Evolutionary conservation across 2,888 invertebrate species (phyloP), one percentile per base, ranked within the genome.

Genomic region (Malacosoma neustria): DNA sequence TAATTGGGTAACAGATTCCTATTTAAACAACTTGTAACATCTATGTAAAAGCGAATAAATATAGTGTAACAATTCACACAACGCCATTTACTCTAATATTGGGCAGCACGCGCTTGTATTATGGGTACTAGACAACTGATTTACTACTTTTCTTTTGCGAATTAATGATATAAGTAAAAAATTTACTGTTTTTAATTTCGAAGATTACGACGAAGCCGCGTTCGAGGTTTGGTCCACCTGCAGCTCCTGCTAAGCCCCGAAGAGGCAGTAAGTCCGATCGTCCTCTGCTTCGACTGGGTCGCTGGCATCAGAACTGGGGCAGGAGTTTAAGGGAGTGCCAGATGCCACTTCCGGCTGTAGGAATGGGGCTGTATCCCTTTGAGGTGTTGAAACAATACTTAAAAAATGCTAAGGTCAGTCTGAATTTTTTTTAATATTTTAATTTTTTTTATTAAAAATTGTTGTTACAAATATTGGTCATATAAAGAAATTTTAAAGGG

Each of bases 221-320:
- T 99, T 44, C 89, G 97, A n/a, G 99, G 97, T 0, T 68, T 97
- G 9, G 90, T 97, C 1, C 74, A 97, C 4, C 91, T 95, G 1
- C 93, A 94, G 64, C 89, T 93, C 50, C 79, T 97, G 0, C 70
- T 94, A 7, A 93, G 92, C 61, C 76, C 97, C 29, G 94, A 97
- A 59, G 88, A 88, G 35, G 79, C 89, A 0, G 87, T 93, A 2
- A 88, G 87, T 34, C 95, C 96, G 0, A 90, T 98, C 32, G 85
- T 91, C 13, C 88, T 93, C 6, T 92, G 94, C 64, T 99, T 99
- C 73, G 99, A 99, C 75, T 99, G 98, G 98, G 89, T 99, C 9
- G 95, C 96, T 0, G 99, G 90, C 11, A 90, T 90, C 34, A 90
- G 90, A 45, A 95, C 96, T 0, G 99, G 99, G 94, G 94, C 1